phyloP scores from a whole-genome alignment of 2,113 vertebrate species.

The Vicugna pacos region DNA sequence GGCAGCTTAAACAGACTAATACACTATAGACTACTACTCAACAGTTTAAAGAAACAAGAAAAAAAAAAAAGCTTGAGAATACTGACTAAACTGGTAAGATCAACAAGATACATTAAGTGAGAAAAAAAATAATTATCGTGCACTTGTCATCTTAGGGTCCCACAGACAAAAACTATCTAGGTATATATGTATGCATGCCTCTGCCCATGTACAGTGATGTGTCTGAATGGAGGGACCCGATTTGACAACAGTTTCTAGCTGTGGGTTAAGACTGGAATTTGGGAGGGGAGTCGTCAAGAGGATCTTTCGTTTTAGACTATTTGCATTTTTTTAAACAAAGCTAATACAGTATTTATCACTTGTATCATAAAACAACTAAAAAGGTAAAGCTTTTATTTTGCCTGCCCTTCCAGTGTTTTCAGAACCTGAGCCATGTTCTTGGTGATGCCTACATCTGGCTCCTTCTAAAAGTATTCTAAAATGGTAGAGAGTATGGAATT shows the following conservation, averaged over 20 bases:
- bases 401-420: not conserved
- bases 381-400: not conserved
- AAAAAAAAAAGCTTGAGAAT: not conserved
- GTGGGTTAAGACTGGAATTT: not conserved
- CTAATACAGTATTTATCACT: not conserved
- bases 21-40: not conserved
- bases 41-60: not conserved
- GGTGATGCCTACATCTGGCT: not conserved
- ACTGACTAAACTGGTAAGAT: not conserved
- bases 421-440: not conserved
- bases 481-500: not conserved
- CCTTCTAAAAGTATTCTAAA: not conserved
- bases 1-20: not conserved
- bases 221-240: not conserved
- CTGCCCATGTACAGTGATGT: rapidly evolving
- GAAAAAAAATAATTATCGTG: not conserved
- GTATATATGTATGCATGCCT: rapidly evolving
- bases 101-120: not conserved
- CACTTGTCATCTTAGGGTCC: not conserved
- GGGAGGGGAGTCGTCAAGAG: not conserved
- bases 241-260: not conserved
- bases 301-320: not conserved
- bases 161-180: not conserved
- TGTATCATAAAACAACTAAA: constrained; percentile 16
- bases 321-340: not conserved